Conservation (phyloP, 2,797 vertebrate species). For the Clarias pachynema region DNA sequence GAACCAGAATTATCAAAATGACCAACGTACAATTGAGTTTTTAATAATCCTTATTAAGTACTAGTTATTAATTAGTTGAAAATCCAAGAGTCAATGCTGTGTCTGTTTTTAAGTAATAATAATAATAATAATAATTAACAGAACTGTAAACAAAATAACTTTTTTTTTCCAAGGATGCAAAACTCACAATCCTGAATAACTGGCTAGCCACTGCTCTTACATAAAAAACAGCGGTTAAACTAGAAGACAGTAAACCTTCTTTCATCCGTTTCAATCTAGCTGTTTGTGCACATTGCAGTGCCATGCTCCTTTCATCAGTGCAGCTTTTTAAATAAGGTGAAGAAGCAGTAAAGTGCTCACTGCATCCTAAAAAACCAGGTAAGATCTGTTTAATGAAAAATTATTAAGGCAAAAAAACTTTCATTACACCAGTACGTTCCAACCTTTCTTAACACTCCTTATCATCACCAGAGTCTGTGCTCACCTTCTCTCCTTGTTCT, state of each 20-base stretch:
- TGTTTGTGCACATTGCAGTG: neutral
- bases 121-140: too few relatives aligned
- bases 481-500: slow-evolving; percentile 80
- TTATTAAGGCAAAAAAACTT: too few relatives aligned
- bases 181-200: neutral
- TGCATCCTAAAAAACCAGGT: too few relatives aligned
- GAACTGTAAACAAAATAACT: neutral
- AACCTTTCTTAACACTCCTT: too few relatives aligned
- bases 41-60: too few relatives aligned
- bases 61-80: too few relatives aligned
- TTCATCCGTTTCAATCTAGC: neutral
- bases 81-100: too few relatives aligned
- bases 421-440: too few relatives aligned
- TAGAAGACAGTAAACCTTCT: neutral
- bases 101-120: too few relatives aligned
- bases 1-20: neutral
- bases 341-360: too few relatives aligned
- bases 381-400: too few relatives aligned
- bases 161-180: neutral
- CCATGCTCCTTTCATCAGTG: neutral
- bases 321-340: too few relatives aligned
- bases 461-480: slow-evolving; percentile 19
- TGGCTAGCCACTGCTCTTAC: neutral
- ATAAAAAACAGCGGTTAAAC: neutral
- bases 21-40: neutral